These are phyloP conservation scores for Calidris pugnax DNA, from an alignment of 2,113 vertebrate species.

Conservation along the genomic window DNA sequence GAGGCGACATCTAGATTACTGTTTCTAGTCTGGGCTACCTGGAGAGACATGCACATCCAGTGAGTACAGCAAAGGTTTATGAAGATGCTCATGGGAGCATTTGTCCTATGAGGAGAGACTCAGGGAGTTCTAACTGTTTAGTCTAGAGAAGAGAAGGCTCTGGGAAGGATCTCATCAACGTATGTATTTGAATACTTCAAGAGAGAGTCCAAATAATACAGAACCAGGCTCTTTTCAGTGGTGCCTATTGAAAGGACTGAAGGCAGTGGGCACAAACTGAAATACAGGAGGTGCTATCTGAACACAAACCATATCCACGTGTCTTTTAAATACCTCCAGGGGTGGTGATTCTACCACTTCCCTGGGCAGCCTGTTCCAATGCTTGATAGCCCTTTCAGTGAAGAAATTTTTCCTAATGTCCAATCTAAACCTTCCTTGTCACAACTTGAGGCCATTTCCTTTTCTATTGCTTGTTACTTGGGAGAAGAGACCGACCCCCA, in stretches of 20 bases:
- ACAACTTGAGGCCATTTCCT: neutral
- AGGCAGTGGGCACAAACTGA: neutral
- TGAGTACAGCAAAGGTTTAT: accelerated
- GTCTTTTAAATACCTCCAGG: neutral
- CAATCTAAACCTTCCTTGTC: neutral
- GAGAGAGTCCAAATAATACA: neutral
- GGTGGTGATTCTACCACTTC: neutral
- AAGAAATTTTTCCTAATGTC: neutral
- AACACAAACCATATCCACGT: too few species aligned
- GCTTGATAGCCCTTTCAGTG: neutral
- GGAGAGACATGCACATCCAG: neutral
- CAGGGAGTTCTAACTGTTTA: neutral
- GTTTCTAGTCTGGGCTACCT: neutral
- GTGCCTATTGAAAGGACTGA: neutral
- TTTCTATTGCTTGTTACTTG: neutral
- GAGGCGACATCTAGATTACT: neutral
- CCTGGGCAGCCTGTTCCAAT: neutral
- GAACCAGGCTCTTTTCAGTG: neutral
- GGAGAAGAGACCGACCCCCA: neutral
- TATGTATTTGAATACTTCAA: neutral
- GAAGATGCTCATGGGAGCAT: neutral
- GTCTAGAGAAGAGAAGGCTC: neutral
- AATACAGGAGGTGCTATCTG: neutral
- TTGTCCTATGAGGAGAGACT: neutral
- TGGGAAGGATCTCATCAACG: neutral